Conservation (phyloP, 2,113 vertebrate genomes). For the Tichodroma muraria region DNA sequence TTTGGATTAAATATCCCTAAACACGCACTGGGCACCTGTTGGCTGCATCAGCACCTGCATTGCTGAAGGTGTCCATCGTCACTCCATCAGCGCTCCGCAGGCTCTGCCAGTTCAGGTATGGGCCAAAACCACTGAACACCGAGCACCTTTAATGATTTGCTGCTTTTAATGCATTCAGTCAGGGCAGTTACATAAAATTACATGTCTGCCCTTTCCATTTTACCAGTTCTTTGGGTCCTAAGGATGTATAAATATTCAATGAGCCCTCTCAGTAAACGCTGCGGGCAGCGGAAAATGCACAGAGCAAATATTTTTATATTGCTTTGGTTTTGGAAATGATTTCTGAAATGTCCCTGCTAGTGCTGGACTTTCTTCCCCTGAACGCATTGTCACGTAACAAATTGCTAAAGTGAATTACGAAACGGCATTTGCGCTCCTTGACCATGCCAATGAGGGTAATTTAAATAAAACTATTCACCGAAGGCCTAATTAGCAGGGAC, state of each 20-base stretch:
- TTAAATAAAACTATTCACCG: slow-evolving; percentile 31
- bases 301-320: background rate
- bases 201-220: slow-evolving; percentile 2
- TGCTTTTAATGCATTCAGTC: slow-evolving; percentile 25
- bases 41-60: slow-evolving; percentile 26
- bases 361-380: background rate
- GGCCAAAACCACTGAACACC: background rate
- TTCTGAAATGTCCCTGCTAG: background rate
- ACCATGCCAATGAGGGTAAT: background rate
- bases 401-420: background rate
- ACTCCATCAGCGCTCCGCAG: background rate
- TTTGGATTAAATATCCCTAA: background rate
- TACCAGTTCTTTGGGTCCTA: background rate
- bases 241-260: background rate
- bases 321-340: background rate
- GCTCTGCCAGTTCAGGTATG: slow-evolving; percentile 22
- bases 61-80: background rate
- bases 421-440: background rate
- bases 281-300: background rate
- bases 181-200: slow-evolving; percentile 56
- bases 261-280: background rate
- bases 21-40: background rate
- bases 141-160: slow-evolving; percentile 8
- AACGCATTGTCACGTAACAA: background rate
- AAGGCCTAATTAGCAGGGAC: slow-evolving; percentile 16